Percentiles rank a stretch among this genome's conserved stretches.
These are phyloP conservation scores for Athrips mouffetella DNA, from an alignment of 2,888 invertebrate genomes.

Conservation along the genomic window DNA sequence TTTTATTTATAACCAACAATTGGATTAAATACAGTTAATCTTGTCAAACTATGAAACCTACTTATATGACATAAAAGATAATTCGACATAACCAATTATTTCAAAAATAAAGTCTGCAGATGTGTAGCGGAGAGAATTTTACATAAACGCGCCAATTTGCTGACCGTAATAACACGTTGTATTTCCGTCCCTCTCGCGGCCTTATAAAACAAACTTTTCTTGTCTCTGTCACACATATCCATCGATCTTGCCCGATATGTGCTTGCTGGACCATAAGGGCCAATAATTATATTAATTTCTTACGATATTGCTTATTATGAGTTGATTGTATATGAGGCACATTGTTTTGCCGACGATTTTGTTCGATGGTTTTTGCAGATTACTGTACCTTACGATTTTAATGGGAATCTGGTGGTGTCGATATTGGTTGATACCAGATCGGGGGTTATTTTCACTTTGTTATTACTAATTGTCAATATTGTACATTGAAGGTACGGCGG, in stretches of 20 bases:
- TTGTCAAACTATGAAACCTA: constrained; percentile 24
- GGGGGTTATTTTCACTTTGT: constrained; percentile 23
- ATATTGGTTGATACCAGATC: constrained; percentile 12
- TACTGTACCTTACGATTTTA: constrained; percentile 25
- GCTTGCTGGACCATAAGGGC: constrained; percentile 40
- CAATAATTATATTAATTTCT: constrained; percentile 65
- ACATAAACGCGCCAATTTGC: constrained; percentile 63
- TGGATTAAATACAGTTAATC: constrained; percentile 22
- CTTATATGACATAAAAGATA: constrained; percentile 42
- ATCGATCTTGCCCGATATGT: constrained; percentile 39
- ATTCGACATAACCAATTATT: constrained; percentile 33
- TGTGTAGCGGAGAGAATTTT: constrained; percentile 47
- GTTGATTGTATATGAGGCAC: constrained; percentile 44
- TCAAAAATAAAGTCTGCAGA: constrained; percentile 42
- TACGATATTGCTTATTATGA: constrained; percentile 54
- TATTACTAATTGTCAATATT: constrained; percentile 19
- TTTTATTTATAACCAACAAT: constrained; percentile 19
- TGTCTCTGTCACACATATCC: constrained; percentile 36
- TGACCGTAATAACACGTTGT: constrained; percentile 53
- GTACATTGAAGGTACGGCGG: too few species aligned
- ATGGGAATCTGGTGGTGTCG: constrained; percentile 18
- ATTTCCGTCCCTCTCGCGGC: constrained; percentile 32
- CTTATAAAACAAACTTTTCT: constrained; percentile 27
- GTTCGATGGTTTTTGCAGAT: constrained; percentile 30
- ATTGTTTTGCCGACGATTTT: constrained; percentile 35